Evolutionary conservation across 2,797 vertebrate species (phyloP).

Genomic region (Limosa lapponica): DNA sequence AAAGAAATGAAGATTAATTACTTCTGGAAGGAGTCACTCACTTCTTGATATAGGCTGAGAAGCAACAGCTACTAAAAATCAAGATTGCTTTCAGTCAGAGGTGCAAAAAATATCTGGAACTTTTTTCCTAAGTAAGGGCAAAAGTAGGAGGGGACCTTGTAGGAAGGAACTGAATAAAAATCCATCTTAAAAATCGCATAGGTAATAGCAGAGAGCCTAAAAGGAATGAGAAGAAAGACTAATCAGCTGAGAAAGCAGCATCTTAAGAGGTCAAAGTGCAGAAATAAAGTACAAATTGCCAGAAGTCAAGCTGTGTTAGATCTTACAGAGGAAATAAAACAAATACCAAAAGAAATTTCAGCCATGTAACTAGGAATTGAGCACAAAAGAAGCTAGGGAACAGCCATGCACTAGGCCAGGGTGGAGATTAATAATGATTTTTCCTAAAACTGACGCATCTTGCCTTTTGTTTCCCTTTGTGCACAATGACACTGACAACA

Average conservation of each 20-base stretch:
- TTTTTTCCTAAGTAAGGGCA: background rate
- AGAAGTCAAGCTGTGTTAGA: conserved; percentile 27
- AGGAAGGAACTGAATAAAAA: conserved; percentile 50
- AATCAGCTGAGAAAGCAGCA: conserved; percentile 20
- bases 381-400: background rate
- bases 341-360: background rate
- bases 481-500: background rate
- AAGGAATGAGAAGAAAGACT: background rate
- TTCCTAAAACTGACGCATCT: rapidly evolving
- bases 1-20: background rate
- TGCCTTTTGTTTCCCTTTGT: background rate
- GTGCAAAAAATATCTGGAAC: background rate
- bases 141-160: background rate
- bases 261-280: conserved; percentile 36
- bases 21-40: background rate
- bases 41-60: background rate
- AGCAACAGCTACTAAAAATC: background rate
- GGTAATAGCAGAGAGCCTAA: background rate
- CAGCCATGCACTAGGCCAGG: background rate
- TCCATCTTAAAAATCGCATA: background rate
- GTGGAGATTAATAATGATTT: background rate
- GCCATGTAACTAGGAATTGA: background rate
- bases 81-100: background rate
- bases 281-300: conserved; percentile 11
- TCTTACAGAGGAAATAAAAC: conserved; percentile 25